Percentiles rank a stretch among this genome's conserved stretches.
phyloP scores from a whole-genome alignment of 1,140 invertebrate genomes.

The Drosophila elegans region DNA sequence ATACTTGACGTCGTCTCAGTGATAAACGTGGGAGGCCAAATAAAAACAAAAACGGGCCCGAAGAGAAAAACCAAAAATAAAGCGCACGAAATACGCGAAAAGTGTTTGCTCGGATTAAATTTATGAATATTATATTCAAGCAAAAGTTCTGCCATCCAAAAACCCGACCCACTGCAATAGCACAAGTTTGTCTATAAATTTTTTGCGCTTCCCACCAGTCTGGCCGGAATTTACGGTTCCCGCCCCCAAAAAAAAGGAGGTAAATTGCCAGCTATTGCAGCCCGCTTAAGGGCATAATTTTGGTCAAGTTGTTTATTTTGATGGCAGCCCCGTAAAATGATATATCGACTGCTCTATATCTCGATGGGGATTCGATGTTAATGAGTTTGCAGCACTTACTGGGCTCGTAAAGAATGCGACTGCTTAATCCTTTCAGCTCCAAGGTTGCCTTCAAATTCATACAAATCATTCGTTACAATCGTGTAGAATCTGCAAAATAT shows the following conservation, averaged over 20 bases:
- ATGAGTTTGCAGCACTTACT: slow-evolving; percentile 48
- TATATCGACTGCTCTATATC: slow-evolving; percentile 53
- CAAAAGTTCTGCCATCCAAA: slow-evolving; percentile 49
- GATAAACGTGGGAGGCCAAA: slow-evolving; percentile 58
- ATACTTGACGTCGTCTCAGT: slow-evolving; percentile 67
- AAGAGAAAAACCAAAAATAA: slow-evolving; percentile 40
- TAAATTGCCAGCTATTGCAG: slow-evolving; percentile 59
- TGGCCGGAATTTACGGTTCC: slow-evolving; percentile 51
- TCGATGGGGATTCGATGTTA: slow-evolving; percentile 26
- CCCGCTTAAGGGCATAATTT: slow-evolving; percentile 65
- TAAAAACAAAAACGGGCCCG: slow-evolving; percentile 25
- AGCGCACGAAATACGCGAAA: slow-evolving; percentile 71
- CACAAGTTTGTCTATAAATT: slow-evolving; percentile 71
- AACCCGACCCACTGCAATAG: slow-evolving; percentile 35
- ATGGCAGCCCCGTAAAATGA: slow-evolving; percentile 56
- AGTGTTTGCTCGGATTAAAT: slow-evolving; percentile 79
- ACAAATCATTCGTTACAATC: slow-evolving; percentile 56
- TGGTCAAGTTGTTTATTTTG: slow-evolving; percentile 67
- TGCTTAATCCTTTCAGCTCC: slow-evolving; percentile 50
- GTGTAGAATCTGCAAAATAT: slow-evolving; percentile 27
- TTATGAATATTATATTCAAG: slow-evolving; percentile 80
- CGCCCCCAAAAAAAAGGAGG: slow-evolving; percentile 22
- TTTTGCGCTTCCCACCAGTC: slow-evolving; percentile 26
- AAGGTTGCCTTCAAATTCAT: slow-evolving; percentile 41
- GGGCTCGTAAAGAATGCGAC: slow-evolving; percentile 54